Percentiles rank a stretch among this genome's conserved stretches.
These are phyloP conservation scores for Coranthus polyacanthus DNA, from an alignment of 2,797 vertebrate genomes.

Conservation along the genomic window DNA sequence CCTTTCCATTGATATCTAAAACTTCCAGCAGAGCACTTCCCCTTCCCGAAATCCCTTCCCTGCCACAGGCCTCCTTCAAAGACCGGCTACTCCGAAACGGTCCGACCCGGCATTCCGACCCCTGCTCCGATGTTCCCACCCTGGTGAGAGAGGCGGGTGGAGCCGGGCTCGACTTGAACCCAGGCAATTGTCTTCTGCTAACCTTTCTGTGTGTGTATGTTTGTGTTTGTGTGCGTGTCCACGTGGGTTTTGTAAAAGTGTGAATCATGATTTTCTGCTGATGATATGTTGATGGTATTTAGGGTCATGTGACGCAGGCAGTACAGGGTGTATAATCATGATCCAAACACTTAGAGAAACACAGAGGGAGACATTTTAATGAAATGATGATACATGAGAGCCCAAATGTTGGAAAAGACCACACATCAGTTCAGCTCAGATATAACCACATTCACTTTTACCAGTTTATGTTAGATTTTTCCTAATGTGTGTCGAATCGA, in stretches of 20 bases:
- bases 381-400: slow-evolving; percentile 17
- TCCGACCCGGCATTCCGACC: slow-evolving; percentile 71
- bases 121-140: slow-evolving; percentile 69
- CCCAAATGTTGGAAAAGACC: slow-evolving; percentile 23
- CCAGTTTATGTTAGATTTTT: too few relatives aligned
- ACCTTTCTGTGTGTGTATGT: slow-evolving; percentile 56
- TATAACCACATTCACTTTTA: too few relatives aligned
- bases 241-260: slow-evolving; percentile 42
- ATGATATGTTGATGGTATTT: slow-evolving; percentile 50
- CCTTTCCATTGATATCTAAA: slow-evolving; percentile 73
- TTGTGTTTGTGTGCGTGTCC: slow-evolving; percentile 29
- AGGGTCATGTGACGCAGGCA: slow-evolving; percentile 34
- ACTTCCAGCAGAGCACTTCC: slow-evolving; percentile 74
- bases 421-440: background rate
- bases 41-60: slow-evolving; percentile 71
- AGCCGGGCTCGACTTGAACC: slow-evolving; percentile 66
- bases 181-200: slow-evolving; percentile 71
- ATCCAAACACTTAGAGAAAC: slow-evolving; percentile 30
- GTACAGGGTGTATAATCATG: background rate
- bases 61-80: slow-evolving; percentile 74
- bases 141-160: slow-evolving; percentile 69
- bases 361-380: slow-evolving; percentile 13
- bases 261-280: slow-evolving; percentile 51
- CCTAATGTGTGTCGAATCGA: too few relatives aligned
- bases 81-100: slow-evolving; percentile 50